These are phyloP conservation scores for Pavo muticus DNA, from an alignment of 2,113 vertebrate genomes.

Conservation along the genomic window DNA sequence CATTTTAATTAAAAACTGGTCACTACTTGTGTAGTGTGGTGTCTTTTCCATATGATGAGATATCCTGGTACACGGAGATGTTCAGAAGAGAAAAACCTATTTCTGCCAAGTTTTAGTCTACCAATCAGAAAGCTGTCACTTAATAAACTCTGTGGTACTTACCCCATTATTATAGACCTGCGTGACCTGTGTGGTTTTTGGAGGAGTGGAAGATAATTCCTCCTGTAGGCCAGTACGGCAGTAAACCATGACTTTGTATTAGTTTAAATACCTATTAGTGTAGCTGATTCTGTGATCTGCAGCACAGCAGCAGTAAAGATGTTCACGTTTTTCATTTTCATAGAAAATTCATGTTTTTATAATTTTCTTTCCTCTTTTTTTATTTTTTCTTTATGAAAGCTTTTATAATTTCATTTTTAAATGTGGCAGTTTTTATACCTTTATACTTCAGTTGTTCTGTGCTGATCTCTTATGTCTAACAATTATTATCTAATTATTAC, in stretches of 20 bases:
- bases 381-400: neutral
- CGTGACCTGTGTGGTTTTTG: neutral
- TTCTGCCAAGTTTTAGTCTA: neutral
- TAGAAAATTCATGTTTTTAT: neutral
- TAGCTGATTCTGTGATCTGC: neutral
- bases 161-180: neutral
- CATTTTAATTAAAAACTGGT: neutral
- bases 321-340: conserved; percentile 3
- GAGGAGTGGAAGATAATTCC: neutral
- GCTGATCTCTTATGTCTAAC: conserved; percentile 26
- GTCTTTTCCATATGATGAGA: neutral
- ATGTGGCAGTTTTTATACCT: neutral
- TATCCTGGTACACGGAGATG: neutral
- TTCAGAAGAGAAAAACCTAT: neutral
- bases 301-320: neutral
- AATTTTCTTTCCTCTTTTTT: neutral
- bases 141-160: neutral
- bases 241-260: neutral
- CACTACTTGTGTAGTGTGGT: neutral
- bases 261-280: conserved; percentile 24
- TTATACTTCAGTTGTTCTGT: conserved; percentile 3
- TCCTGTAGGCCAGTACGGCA: neutral
- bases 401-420: neutral
- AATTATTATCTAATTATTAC: too few relatives aligned
- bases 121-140: neutral